Base-by-base conservation (phyloP, 2,113 vertebrate genomes). In the Etheostoma cragini region DNA sequence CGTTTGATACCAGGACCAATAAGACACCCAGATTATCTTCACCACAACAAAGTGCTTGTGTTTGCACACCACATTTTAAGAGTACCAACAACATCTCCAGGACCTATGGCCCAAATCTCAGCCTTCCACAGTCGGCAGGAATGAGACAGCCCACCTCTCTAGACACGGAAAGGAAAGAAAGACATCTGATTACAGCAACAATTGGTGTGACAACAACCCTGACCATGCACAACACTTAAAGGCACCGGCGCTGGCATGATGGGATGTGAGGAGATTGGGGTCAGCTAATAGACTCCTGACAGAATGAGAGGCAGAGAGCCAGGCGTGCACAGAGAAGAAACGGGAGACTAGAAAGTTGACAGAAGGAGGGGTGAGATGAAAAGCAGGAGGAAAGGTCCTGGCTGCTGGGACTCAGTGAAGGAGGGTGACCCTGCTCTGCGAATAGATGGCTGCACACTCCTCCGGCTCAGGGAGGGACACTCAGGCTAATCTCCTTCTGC, bases 401-500 rank as follows among this genome's bases (percentile, higher is more conserved):
- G 67, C 78, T 73, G 70, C 76, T 76, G 62, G 78, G 68, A 67
- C 63, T 67, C 35, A 8, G 70, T 76, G 80, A 30, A 79, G 60
- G 78, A 90, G 42, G 24, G 76, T 80, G 73, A 88, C 80, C 82
- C 74, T 16, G 46, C 74, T 84, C 74, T 50, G 65, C 60, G 71
- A 80, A 69, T 24, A 63, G 67, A 75, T 56, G 72, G 42, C 52
- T 80, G 47, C 67, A 72, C 76, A 72, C 76, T 79, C 52, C 73
- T 69, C 22, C 0, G 17, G 24, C 78, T 76, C 53, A n/a, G 45
- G 35, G 72, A 86, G 57, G 68, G 76, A 84, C 84, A 63, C 57
- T 64, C 78, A 83, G 73, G 83, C 87, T 92, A 89, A 90, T 90
- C 88, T 91, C 61, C 75, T 78, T 78, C 64, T 87, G 83, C 83